phyloP scores from a whole-genome alignment of 2,797 vertebrate species.

The Notamacropus eugenii region DNA sequence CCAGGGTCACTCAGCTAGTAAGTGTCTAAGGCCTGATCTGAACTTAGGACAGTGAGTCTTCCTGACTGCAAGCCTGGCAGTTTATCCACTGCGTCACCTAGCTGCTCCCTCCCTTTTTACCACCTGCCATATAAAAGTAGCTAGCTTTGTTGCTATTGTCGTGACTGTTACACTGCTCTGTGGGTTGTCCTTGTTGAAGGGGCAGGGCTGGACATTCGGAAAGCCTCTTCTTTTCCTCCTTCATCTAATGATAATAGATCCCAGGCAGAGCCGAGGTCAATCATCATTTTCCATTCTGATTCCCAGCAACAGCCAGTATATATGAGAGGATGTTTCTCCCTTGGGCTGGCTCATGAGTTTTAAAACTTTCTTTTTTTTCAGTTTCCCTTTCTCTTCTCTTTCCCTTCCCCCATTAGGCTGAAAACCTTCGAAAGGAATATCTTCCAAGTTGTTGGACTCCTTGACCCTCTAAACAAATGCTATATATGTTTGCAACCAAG shows the following conservation, averaged over 20 bases:
- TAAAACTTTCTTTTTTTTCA: background rate
- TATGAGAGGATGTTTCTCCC: background rate
- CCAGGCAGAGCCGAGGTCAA: background rate
- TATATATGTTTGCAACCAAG: background rate
- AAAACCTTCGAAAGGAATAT: slow-evolving; percentile 25
- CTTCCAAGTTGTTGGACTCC: background rate
- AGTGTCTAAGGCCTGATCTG: no score
- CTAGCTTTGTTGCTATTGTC: background rate
- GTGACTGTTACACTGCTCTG: background rate
- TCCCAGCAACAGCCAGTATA: background rate
- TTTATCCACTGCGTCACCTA: background rate
- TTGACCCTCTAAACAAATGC: background rate
- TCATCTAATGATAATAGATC: background rate
- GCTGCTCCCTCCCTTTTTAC: background rate
- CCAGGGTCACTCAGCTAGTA: no score
- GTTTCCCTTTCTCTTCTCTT: background rate
- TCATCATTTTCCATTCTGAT: background rate
- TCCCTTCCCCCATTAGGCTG: background rate
- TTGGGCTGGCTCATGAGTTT: background rate
- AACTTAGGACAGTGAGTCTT: no score
- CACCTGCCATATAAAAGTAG: background rate
- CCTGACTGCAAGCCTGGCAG: background rate
- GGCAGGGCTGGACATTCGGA: background rate
- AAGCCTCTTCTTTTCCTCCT: background rate
- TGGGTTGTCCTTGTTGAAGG: background rate